Percentiles rank a stretch among this genome's conserved stretches.
These are phyloP conservation scores for Diabrotica virgifera DNA, from an alignment of 1,140 invertebrate genomes.

Conservation along the genomic window DNA sequence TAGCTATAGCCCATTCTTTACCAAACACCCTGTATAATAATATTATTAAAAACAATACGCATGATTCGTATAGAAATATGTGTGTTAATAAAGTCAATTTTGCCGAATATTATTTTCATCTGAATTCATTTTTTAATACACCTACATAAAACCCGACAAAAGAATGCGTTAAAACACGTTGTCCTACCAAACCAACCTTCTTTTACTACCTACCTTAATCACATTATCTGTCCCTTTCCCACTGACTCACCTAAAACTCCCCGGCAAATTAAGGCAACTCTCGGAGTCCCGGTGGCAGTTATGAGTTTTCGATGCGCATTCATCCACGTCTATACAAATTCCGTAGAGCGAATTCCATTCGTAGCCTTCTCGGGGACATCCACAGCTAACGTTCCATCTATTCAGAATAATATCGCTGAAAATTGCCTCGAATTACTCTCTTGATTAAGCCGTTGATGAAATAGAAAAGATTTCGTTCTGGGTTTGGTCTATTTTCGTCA, in stretches of 20 bases:
- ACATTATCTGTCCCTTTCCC: not conserved
- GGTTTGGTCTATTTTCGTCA: too few relatives aligned
- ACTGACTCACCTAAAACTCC: conserved; percentile 34
- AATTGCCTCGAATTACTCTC: conserved; percentile 8
- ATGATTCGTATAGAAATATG: too few relatives aligned
- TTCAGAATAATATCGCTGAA: conserved; percentile 52
- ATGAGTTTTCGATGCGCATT: conserved; percentile 49
- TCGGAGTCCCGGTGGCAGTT: conserved; percentile 35
- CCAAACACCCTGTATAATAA: too few relatives aligned
- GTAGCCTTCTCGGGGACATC: conserved; percentile 52
- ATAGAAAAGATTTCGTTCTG: not conserved
- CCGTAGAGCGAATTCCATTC: conserved; percentile 58
- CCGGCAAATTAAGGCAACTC: conserved; percentile 58
- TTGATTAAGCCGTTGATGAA: conserved; percentile 2
- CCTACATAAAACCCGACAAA: too few relatives aligned
- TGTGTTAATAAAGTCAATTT: too few relatives aligned
- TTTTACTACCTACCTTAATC: too few relatives aligned
- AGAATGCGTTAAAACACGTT: too few relatives aligned
- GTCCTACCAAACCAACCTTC: too few relatives aligned
- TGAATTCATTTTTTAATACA: too few relatives aligned
- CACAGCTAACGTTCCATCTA: conserved; percentile 60
- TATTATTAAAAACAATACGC: too few relatives aligned
- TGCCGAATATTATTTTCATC: too few relatives aligned
- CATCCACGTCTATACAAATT: conserved; percentile 63
- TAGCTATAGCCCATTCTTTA: too few relatives aligned